Base-by-base conservation (phyloP, 2,888 invertebrate species). In the Dromius quadrimaculatus region DNA sequence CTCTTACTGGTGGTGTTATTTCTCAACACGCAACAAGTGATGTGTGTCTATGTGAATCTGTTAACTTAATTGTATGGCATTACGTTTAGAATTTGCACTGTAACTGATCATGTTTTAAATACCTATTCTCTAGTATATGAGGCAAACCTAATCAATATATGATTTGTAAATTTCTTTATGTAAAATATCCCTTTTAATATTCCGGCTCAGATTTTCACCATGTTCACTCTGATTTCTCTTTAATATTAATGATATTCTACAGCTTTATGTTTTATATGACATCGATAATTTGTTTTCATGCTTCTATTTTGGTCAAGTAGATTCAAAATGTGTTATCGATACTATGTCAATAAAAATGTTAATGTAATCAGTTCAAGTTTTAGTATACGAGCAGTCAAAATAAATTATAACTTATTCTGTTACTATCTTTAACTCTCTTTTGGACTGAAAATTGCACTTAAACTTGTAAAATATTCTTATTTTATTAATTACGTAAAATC, bases 1-100 rank as follows among this genome's bases (percentile, higher is more conserved):
- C 28, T 54, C 15, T 20, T 54, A 54, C 47, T 47, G 47, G 47
- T 47, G 23, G 22, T 22, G 47, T 47, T 36, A 47, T 47, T 47
- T 47, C 47, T 47, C 11, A 47, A 47, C 47, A 47, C 11, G n/a
- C 47, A 47, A 47, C 28, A 50, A 50, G 50, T 54, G 50, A 28
- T 54, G 28, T 36, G 41, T 61, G 38, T 63, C 23, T 63, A 15
- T 63, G 63, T 63, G 43, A 63, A 63, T 9, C 28, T 63, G 28
- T 63, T 63, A n/a, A n/a, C n/a, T n/a, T n/a, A 61, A 15, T 41
- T 20, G 43, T 63, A 63, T 15, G 11, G 28, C 28, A 17, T 41
- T 23, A 63, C 32, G 63, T 63, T 45, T 63, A 43, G 41, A 38
- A 43, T 38, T 62, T 62, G 38, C 38, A 43, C 38, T 57, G 34